These are phyloP conservation scores for Stegodyphus dumicola DNA, from an alignment of 1,140 invertebrate species.

Conservation along the genomic window DNA sequence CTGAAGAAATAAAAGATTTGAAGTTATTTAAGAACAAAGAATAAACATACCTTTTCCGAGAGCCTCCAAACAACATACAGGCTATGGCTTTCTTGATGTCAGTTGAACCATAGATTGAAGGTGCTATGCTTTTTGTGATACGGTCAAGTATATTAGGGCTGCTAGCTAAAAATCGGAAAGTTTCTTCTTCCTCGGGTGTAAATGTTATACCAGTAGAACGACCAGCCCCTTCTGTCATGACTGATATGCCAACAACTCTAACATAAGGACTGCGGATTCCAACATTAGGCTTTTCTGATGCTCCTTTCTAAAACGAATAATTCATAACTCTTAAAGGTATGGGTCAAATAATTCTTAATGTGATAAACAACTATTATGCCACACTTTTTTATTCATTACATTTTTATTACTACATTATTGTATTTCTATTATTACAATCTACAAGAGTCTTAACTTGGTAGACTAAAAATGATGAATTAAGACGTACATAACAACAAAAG, in stretches of 20 bases:
- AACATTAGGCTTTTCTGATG: constrained; percentile 86
- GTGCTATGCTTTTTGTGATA: constrained; percentile 91
- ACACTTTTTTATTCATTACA: too few relatives aligned
- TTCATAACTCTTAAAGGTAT: neutral
- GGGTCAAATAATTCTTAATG: neutral
- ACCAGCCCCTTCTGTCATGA: constrained; percentile 85
- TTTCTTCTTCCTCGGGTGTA: constrained; percentile 91
- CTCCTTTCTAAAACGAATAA: constrained; percentile 71
- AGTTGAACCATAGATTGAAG: constrained; percentile 93
- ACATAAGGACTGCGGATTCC: constrained; percentile 95
- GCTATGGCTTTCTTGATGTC: constrained; percentile 99
- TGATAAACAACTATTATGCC: too few relatives aligned
- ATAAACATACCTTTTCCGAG: constrained; percentile 70
- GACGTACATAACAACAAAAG: too few relatives aligned
- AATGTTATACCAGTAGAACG: constrained; percentile 72
- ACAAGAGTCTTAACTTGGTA: too few relatives aligned
- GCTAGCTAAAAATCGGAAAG: constrained; percentile 86
- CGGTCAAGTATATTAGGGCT: constrained; percentile 90
- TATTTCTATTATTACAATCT: too few relatives aligned
- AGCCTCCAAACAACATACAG: constrained; percentile 93
- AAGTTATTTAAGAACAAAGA: neutral
- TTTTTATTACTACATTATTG: too few relatives aligned
- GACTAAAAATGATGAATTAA: too few relatives aligned
- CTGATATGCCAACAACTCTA: constrained; percentile 90
- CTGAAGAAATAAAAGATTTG: neutral